phyloP scores from a whole-genome alignment of 2,113 vertebrate genomes.

The Onychostruthus taczanowskii region DNA sequence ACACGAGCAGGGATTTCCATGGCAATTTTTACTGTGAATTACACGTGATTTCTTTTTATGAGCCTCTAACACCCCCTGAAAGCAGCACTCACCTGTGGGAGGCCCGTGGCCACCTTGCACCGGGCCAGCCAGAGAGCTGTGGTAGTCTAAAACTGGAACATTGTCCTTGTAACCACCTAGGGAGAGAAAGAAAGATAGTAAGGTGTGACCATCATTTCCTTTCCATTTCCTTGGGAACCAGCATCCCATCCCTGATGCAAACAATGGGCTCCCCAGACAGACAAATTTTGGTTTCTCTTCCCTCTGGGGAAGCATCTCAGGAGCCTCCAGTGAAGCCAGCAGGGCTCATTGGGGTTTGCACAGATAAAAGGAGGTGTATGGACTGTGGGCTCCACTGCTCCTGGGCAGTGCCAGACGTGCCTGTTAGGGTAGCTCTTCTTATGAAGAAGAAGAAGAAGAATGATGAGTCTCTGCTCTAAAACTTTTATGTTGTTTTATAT shows the following conservation, averaged over 20 bases:
- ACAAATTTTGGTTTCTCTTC: not conserved
- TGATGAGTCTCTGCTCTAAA: not conserved
- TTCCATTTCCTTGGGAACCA: not conserved
- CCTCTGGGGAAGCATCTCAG: not conserved
- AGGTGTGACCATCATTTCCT: not conserved
- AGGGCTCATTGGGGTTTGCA: not conserved
- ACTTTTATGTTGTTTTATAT: not conserved
- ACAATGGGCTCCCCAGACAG: not conserved
- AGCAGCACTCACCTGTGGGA: not conserved
- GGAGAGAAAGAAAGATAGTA: not conserved
- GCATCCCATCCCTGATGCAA: not conserved
- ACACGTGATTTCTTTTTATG: rapidly evolving
- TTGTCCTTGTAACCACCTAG: not conserved
- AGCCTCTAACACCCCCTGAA: not conserved
- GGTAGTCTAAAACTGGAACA: not conserved
- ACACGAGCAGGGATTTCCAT: not conserved
- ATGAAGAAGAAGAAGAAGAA: not conserved
- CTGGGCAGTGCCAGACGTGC: not conserved
- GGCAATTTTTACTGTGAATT: not conserved
- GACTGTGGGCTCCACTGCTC: not conserved
- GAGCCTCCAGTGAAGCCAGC: not conserved
- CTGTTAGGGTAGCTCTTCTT: not conserved
- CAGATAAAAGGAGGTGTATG: rapidly evolving
- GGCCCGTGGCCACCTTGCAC: not conserved
- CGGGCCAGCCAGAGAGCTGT: not conserved